phyloP scores from a whole-genome alignment of 2,797 vertebrate genomes.

The Discoglossus pictus region DNA sequence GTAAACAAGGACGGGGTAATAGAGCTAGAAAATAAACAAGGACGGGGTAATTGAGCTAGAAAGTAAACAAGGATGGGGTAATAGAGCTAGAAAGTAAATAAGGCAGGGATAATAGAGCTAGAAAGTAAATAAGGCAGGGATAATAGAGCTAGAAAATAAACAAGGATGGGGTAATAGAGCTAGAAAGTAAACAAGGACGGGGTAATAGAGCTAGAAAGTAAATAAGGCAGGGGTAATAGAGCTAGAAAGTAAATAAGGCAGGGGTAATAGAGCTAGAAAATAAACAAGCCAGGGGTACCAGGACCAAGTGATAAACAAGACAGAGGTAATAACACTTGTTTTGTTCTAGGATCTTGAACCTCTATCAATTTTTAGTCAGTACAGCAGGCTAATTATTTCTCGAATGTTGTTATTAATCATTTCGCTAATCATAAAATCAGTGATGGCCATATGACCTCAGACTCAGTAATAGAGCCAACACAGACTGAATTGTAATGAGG shows the following conservation, averaged over 20 bases:
- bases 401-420: slow-evolving; percentile 52
- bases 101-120: too few relatives aligned
- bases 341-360: slow-evolving; percentile 48
- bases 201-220: too few relatives aligned
- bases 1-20: too few relatives aligned
- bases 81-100: too few relatives aligned
- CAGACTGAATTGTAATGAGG: slow-evolving; percentile 38
- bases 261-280: slow-evolving; percentile 27
- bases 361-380: slow-evolving; percentile 12
- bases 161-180: too few relatives aligned
- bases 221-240: too few relatives aligned
- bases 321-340: slow-evolving; percentile 42
- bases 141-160: too few relatives aligned
- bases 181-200: too few relatives aligned
- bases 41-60: too few relatives aligned
- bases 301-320: slow-evolving; percentile 26
- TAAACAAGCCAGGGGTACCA: slow-evolving; percentile 19
- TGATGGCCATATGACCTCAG: slow-evolving; percentile 49
- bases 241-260: not conserved
- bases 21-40: too few relatives aligned
- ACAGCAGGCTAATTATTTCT: slow-evolving; percentile 48
- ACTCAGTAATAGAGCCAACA: slow-evolving; percentile 49
- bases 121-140: too few relatives aligned
- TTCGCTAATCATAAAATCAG: slow-evolving; percentile 52
- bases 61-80: too few relatives aligned